Evolutionary conservation across 2,113 vertebrate species (phyloP), one percentile per base, ranked within the genome.

Genomic region (Rhadina sibilatrix): DNA sequence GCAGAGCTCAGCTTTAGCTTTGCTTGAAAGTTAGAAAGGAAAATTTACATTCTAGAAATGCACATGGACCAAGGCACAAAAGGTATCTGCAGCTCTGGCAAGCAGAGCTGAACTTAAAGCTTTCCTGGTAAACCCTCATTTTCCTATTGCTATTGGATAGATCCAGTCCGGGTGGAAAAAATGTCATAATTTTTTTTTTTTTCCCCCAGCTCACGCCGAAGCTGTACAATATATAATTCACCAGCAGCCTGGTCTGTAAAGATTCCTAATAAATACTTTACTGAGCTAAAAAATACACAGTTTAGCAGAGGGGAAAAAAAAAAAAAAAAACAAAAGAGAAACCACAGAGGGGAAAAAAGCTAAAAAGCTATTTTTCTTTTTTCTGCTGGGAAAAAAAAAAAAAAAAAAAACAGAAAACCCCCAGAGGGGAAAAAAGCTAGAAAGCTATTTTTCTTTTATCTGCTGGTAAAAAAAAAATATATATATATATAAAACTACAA

Each of bases 131-230:
- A 92, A 77, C 35, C 22, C 85, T 75, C 64, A 83, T 94, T 94
- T 97, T 96, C 91, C 95, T 89, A 66, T 38, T 94, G 68, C 94
- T 92, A 94, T 95, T 96, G 96, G 96, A 93, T 24, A 94, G 90
- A 96, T 84, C 63, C 88, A 66, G 92, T 35, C 88, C 59, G 90
- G 71, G 79, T 92, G 85, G 94, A 95, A 96, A 97, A 93, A 86
- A 86, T 63, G 86, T n/a, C 76, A 33, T 86, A 50, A 70, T 30
- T 83, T 90, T 93, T 94, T 91, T 57, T 88, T 90, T 94, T 89
- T 72, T 42, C 5, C 38, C 86, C 91, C 91, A 94, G 91, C 87
- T 94, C 89, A 60, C 11, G 8, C 70, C 20, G 83, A 68, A 91
- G 83, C 87, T 79, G 89, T 81, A 83, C 79, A 89, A 94, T 87